Percentiles rank a stretch among this genome's conserved stretches.
These are phyloP conservation scores for Heterotilapia buettikoferi DNA, from an alignment of 2,113 vertebrate genomes.

Conservation along the genomic window DNA sequence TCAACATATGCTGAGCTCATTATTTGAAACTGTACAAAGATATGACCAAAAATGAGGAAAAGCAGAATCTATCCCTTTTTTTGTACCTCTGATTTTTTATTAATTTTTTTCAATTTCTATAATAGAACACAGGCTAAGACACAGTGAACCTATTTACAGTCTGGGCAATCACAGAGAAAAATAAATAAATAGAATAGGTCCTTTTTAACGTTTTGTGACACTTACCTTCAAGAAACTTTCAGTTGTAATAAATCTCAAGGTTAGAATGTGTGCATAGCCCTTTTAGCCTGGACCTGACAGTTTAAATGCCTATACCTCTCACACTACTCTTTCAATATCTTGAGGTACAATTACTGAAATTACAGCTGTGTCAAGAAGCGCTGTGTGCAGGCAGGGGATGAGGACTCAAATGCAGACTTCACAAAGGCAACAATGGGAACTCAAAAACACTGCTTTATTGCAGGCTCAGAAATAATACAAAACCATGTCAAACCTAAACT, in stretches of 20 bases:
- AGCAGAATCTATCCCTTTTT: background rate
- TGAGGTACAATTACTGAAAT: background rate
- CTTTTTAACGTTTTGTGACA: background rate
- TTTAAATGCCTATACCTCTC: background rate
- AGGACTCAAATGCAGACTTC: background rate
- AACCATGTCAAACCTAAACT: background rate
- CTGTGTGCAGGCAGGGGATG: background rate
- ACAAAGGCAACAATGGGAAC: background rate
- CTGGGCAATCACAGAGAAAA: background rate
- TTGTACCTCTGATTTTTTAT: background rate
- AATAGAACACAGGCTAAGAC: background rate
- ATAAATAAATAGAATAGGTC: background rate
- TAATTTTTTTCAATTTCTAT: background rate
- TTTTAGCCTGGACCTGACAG: background rate
- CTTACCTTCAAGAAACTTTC: background rate
- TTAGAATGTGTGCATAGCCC: background rate
- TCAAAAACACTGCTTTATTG: background rate
- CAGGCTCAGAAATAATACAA: background rate
- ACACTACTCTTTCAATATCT: background rate
- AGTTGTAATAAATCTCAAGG: background rate
- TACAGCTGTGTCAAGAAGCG: background rate
- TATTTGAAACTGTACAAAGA: background rate
- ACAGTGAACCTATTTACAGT: background rate
- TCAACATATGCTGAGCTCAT: background rate
- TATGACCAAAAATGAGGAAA: background rate